Evolutionary conservation across 2,888 invertebrate species (phyloP).

Genomic region (Invenusta paracnida): DNA sequence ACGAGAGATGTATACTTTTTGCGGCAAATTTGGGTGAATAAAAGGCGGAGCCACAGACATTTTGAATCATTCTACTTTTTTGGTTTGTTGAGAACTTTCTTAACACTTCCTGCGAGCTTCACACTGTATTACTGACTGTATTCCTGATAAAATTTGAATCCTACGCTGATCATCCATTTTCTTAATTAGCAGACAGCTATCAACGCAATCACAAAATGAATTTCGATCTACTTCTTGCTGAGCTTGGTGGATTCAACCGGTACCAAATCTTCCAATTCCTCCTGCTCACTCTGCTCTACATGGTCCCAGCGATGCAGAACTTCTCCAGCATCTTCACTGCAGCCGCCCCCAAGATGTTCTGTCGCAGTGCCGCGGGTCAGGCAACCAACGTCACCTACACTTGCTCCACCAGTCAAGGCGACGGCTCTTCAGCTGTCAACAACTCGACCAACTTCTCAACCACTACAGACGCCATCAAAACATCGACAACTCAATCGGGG

Average conservation of each 20-base stretch:
- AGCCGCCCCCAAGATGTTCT: not conserved
- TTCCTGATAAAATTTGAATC: too few species aligned
- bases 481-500: not conserved
- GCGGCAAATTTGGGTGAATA: too few species aligned
- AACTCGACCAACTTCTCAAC: not conserved
- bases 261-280: conserved; percentile 11
- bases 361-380: not conserved
- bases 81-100: too few species aligned
- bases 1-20: too few species aligned
- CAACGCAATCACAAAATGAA: too few species aligned
- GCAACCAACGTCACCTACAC: not conserved
- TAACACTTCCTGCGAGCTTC: too few species aligned
- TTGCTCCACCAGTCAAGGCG: not conserved
- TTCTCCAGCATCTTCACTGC: not conserved
- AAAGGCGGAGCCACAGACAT: too few species aligned
- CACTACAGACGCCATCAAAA: not conserved
- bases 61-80: too few species aligned
- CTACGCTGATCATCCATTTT: too few species aligned
- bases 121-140: too few species aligned
- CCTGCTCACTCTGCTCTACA: not conserved
- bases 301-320: conserved; percentile 2
- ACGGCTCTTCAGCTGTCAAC: not conserved
- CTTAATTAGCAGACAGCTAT: too few species aligned
- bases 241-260: not conserved
- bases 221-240: not conserved